Conservation (phyloP, 2,888 invertebrate genomes). For the Tillus elongatus region DNA sequence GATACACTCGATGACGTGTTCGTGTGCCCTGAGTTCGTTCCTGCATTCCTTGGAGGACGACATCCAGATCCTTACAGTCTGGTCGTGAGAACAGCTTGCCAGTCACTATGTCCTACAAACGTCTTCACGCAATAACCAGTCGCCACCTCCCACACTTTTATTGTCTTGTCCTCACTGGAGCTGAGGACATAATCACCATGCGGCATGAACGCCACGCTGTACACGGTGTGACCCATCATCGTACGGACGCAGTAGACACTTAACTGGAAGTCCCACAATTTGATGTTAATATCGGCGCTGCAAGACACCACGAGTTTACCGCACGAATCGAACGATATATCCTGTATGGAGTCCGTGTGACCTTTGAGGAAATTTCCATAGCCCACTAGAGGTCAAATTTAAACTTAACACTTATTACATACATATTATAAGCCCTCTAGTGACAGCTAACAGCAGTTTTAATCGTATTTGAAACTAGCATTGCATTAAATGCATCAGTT, state of each 20-base stretch:
- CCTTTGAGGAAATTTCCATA: too few species aligned
- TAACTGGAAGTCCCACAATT: conserved; percentile 97
- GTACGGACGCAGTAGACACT: conserved; percentile 95
- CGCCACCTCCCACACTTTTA: conserved; percentile 98
- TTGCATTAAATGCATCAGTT: too few species aligned
- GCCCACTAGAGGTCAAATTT: too few species aligned
- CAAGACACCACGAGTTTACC: conserved; percentile 96
- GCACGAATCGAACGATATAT: conserved; percentile 92
- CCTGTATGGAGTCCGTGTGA: conserved; percentile 98
- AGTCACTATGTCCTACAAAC: conserved; percentile 94
- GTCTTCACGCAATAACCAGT: conserved; percentile 98
- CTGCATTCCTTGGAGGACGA: conserved; percentile 93
- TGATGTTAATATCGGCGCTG: conserved; percentile 98
- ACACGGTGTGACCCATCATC: conserved; percentile 98
- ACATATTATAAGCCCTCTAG: too few species aligned
- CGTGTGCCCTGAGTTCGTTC: conserved; percentile 92
- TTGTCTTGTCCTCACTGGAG: conserved; percentile 94
- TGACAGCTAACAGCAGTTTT: too few species aligned
- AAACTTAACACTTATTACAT: too few species aligned
- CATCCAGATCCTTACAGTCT: conserved; percentile 92
- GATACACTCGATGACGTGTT: conserved; percentile 97
- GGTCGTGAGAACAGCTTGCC: conserved; percentile 99
- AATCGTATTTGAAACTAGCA: too few species aligned
- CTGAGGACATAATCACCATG: conserved; percentile 93
- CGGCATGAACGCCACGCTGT: conserved; percentile 93